Evolutionary conservation across 2,888 invertebrate genomes (phyloP), one percentile per base, ranked within the genome.

Genomic region (Amiota mariae): DNA sequence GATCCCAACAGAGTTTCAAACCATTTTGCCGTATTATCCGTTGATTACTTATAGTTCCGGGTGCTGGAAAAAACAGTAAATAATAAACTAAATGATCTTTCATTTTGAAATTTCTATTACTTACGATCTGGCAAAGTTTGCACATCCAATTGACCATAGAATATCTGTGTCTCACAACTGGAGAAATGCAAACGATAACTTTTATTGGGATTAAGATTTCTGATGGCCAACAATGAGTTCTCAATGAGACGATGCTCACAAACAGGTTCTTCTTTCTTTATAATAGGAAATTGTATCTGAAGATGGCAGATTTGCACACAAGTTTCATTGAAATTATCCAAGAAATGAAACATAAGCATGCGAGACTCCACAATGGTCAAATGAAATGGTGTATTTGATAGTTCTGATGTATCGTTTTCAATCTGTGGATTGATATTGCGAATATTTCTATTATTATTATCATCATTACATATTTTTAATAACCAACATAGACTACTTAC

Each of bases 111-210:
- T 36, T 36, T 36, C 36, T 36, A 18, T 4, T 4, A 77, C 88
- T 87, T 86, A 89, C 89, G 89, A 82, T 90, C 90, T 46, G 88
- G 88, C 71, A 88, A 74, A 0, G 90, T 90, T 71, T 86, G 81
- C 11, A 89, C 87, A 76, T 89, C 87, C 63, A 86, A 79, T 77
- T 88, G 87, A 4, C 89, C 88, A 72, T 87, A 88, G 72, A 88
- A 87, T 46, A 85, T 81, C 18, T 85, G 85, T 10, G 85, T 83
- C 59, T 82, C 82, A 79, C 89, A 89, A 61, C 86, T 88, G 73
- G 83, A 88, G 63, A 89, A 88, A 15, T 83, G 87, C 48, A 87
- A 77, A 51, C 88, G 88, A 68, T 89, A 89, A 48, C 83, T 81
- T 61, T 85, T 82, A 36, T 82, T 87, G 15, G 89, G 88, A 18